Evolutionary conservation across 2,113 vertebrate species (phyloP).

Genomic region (Pterophyllum scalare): DNA sequence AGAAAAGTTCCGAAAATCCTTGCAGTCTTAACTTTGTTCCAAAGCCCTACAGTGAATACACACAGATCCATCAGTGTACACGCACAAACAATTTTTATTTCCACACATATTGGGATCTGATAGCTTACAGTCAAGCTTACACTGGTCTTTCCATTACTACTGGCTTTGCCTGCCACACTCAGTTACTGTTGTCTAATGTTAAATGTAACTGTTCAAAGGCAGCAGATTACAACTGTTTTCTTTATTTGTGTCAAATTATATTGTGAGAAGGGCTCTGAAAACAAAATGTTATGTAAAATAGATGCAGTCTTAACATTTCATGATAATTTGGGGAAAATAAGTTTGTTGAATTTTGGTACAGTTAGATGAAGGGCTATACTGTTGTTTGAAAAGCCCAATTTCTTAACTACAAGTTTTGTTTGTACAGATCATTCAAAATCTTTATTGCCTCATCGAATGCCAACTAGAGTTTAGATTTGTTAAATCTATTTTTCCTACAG

Average conservation of each 20-base stretch:
- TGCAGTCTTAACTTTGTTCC: constrained; percentile 20
- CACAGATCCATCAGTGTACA: neutral
- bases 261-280: constrained; percentile 18
- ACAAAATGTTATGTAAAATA: neutral
- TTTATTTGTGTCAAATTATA: neutral
- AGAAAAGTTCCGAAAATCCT: neutral
- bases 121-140: neutral
- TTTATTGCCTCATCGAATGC: neutral
- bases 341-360: neutral
- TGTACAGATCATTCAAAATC: neutral
- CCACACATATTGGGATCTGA: neutral
- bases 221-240: constrained; percentile 2
- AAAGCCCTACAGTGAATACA: constrained; percentile 27
- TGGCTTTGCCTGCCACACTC: neutral
- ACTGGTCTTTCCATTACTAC: neutral
- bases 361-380: constrained; percentile 7
- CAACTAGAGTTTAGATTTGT: neutral
- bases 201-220: constrained; percentile 22
- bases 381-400: neutral
- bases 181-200: neutral
- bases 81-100: neutral
- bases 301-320: neutral
- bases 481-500: constrained; percentile 10
- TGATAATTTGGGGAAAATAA: neutral
- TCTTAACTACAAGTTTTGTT: neutral